Percentiles rank a stretch among this genome's conserved stretches.
phyloP scores from a whole-genome alignment of 2,888 invertebrate genomes.

The Ypsolopha scabrella region DNA sequence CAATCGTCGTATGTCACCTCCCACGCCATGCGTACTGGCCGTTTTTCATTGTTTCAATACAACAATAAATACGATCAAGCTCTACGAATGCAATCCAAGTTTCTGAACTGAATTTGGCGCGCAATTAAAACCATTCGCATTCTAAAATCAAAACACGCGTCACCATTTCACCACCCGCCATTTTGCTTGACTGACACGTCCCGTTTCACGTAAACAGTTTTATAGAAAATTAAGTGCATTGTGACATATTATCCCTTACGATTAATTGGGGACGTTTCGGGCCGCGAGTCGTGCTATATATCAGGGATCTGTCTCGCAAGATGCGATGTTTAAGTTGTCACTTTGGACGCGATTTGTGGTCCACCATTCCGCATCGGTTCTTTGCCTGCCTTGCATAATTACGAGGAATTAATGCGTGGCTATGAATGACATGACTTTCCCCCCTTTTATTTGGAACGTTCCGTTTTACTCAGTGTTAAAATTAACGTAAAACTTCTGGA shows the following conservation, averaged over 20 bases:
- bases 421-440: slow-evolving; percentile 43
- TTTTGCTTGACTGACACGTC: slow-evolving; percentile 28
- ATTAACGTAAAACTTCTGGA: neutral
- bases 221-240: slow-evolving; percentile 63
- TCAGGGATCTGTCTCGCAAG: slow-evolving; percentile 61
- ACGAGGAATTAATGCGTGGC: slow-evolving; percentile 61
- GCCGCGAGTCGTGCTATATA: slow-evolving; percentile 48
- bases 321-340: slow-evolving; percentile 65
- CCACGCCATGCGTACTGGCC: slow-evolving; percentile 19
- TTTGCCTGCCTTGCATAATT: slow-evolving; percentile 64
- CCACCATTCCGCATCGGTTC: slow-evolving; percentile 60
- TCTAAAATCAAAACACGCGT: slow-evolving; percentile 1
- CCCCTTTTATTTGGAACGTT: neutral
- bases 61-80: slow-evolving; percentile 1
- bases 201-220: slow-evolving; percentile 33
- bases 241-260: slow-evolving; percentile 59
- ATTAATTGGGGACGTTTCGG: slow-evolving; percentile 61
- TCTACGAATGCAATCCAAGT: neutral
- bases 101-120: neutral
- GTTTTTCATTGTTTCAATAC: slow-evolving; percentile 5
- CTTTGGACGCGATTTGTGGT: slow-evolving; percentile 61
- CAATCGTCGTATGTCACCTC: slow-evolving; percentile 25
- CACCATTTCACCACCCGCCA: slow-evolving; percentile 17
- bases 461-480: neutral
- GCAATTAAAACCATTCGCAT: neutral